phyloP scores from a whole-genome alignment of 2,797 vertebrate species.

The Megaceryle alcyon region DNA sequence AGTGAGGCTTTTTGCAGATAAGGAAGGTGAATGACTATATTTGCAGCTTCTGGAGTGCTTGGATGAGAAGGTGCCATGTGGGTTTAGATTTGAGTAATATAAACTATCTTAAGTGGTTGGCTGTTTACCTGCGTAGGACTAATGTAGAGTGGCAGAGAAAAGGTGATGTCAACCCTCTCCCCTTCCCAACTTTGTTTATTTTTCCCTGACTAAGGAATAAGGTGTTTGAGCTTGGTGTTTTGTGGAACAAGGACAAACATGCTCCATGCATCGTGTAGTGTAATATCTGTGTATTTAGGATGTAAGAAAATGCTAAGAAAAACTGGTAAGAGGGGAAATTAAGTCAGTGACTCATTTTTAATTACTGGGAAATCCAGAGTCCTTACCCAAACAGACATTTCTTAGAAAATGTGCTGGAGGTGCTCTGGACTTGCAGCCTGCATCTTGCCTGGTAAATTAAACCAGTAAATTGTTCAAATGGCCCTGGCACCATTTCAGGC shows the following conservation, averaged over 20 bases:
- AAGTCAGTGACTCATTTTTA: slow-evolving; percentile 43
- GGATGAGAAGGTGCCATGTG: not conserved
- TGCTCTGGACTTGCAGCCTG: not conserved
- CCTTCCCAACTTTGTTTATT: not conserved
- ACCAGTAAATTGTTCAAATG: not conserved
- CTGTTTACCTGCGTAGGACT: not conserved
- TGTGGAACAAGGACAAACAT: not conserved
- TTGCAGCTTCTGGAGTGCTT: not conserved
- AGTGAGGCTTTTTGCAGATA: not conserved
- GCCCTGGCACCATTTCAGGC: not conserved
- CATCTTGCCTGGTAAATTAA: not conserved
- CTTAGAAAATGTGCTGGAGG: slow-evolving; percentile 3
- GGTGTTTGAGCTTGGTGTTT: not conserved
- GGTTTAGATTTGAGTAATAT: not conserved
- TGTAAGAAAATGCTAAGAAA: not conserved
- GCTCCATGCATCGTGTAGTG: not conserved
- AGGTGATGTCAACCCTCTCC: not conserved
- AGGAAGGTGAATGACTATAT: not conserved
- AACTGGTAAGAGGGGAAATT: not conserved
- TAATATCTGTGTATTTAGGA: not conserved
- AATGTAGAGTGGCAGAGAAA: not conserved
- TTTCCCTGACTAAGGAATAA: not conserved
- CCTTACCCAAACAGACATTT: slow-evolving; percentile 15
- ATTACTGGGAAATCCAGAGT: slow-evolving; percentile 17
- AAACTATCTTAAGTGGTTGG: not conserved